Conservation (phyloP, 2,113 vertebrate species). For the Hydrochoerus hydrochaeris region DNA sequence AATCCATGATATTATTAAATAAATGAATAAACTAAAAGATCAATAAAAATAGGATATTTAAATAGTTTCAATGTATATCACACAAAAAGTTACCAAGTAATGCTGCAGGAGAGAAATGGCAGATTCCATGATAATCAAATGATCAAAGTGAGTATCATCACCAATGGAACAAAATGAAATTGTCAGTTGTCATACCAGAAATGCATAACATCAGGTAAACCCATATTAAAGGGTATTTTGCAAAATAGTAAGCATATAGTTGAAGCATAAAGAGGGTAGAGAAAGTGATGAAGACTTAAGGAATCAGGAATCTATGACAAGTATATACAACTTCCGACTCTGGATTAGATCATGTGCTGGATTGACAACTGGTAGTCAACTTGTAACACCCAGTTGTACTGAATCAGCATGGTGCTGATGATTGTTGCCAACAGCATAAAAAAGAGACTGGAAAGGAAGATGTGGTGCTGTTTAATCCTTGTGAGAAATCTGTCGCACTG, state of each 20-base stretch:
- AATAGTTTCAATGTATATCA: not conserved
- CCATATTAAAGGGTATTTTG: not conserved
- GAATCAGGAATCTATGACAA: not conserved
- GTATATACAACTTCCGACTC: not conserved
- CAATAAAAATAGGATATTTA: conserved; percentile 8
- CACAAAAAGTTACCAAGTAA: not conserved
- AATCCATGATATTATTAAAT: not conserved
- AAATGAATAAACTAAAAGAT: not conserved
- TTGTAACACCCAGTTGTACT: not conserved
- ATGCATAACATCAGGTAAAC: not conserved
- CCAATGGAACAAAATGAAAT: not conserved
- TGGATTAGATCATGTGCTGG: not conserved
- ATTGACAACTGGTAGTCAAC: not conserved
- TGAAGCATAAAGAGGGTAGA: not conserved
- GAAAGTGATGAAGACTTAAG: not conserved
- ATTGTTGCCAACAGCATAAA: not conserved
- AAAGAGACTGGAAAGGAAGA: not conserved
- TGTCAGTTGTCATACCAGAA: not conserved
- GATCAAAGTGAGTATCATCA: not conserved
- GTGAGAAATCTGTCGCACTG: not conserved
- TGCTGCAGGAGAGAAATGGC: not conserved
- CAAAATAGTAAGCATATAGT: not conserved
- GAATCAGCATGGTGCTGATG: not conserved
- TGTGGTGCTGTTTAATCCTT: not conserved
- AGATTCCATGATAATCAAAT: not conserved